A percentile compares a stretch with the other conserved stretches of the same genome.
phyloP scores from a whole-genome alignment of 2,113 vertebrate species.

The Pholis gunnellus region DNA sequence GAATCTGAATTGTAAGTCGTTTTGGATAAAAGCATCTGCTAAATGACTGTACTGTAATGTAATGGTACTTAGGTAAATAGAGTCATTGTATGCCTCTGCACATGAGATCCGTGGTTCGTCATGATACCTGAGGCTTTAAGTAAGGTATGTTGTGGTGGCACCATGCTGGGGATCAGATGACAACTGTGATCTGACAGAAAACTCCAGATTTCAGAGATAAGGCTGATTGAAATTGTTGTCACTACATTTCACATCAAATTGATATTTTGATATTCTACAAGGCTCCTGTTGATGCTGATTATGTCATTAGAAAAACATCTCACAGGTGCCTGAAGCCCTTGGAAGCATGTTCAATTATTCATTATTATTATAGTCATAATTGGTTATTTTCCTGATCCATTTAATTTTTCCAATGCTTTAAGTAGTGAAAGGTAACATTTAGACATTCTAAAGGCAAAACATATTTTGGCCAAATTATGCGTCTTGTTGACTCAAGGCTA shows the following conservation, averaged over 20 bases:
- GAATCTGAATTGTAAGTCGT: too few relatives aligned
- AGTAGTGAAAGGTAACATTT: conserved; percentile 18
- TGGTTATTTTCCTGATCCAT: conserved; percentile 16
- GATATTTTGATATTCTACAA: not conserved
- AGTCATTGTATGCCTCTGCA: not conserved
- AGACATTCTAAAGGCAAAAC: not conserved
- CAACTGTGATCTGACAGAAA: too few relatives aligned
- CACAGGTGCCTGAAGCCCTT: not conserved
- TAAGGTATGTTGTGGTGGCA: not conserved
- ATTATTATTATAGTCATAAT: conserved; percentile 9
- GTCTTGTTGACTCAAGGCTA: conserved; percentile 8
- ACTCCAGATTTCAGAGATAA: not conserved
- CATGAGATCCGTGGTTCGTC: conserved; percentile 14
- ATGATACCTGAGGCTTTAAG: conserved; percentile 22
- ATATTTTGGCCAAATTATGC: conserved; percentile 5
- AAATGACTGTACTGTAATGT: too few relatives aligned
- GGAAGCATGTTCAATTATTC: conserved; percentile 10
- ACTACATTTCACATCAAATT: not conserved
- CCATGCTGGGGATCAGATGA: too few relatives aligned
- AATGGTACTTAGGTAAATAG: conserved; percentile 2
- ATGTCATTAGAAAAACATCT: conserved; percentile 11
- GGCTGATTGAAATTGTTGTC: not conserved
- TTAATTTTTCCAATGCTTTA: conserved; percentile 6
- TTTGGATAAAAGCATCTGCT: too few relatives aligned
- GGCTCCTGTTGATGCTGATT: not conserved